Evolutionary conservation across 2,888 invertebrate genomes (phyloP).

Genomic region (Mythimna vitellina): DNA sequence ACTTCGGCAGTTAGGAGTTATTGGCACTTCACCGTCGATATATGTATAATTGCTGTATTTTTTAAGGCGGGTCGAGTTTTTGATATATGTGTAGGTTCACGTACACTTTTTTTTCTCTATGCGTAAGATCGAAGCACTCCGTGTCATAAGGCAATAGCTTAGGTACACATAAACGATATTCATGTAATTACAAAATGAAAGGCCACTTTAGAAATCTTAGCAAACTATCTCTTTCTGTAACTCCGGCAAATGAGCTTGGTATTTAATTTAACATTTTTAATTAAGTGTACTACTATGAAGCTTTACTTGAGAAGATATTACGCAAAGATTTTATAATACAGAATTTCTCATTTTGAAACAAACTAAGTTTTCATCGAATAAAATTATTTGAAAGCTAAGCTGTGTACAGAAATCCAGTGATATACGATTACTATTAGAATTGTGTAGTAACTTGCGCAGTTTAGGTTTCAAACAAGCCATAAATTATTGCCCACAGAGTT

Average conservation of each 20-base stretch:
- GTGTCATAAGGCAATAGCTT: too few relatives aligned
- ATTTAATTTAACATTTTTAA: constrained; percentile 28
- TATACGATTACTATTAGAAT: not conserved
- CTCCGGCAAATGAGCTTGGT: not conserved
- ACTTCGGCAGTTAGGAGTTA: too few relatives aligned
- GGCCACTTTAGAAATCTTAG: not conserved
- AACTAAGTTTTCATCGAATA: not conserved
- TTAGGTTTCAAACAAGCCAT: constrained; percentile 4
- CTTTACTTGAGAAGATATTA: constrained; percentile 3
- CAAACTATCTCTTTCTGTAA: not conserved
- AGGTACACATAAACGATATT: too few relatives aligned
- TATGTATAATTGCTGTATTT: too few relatives aligned
- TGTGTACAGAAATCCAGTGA: not conserved
- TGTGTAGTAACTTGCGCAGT: not conserved
- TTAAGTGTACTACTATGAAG: constrained; percentile 10
- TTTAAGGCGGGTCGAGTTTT: too few relatives aligned
- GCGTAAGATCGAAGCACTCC: too few relatives aligned
- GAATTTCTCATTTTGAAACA: not conserved
- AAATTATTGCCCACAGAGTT: constrained; percentile 31
- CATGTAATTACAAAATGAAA: not conserved
- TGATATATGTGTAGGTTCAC: too few relatives aligned
- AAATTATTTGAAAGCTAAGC: not conserved
- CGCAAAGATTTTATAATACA: not conserved
- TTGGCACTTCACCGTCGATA: too few relatives aligned
- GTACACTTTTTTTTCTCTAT: too few relatives aligned